Conservation (phyloP, 2,797 vertebrate genomes). For the Pipistrellus pipistrellus region DNA sequence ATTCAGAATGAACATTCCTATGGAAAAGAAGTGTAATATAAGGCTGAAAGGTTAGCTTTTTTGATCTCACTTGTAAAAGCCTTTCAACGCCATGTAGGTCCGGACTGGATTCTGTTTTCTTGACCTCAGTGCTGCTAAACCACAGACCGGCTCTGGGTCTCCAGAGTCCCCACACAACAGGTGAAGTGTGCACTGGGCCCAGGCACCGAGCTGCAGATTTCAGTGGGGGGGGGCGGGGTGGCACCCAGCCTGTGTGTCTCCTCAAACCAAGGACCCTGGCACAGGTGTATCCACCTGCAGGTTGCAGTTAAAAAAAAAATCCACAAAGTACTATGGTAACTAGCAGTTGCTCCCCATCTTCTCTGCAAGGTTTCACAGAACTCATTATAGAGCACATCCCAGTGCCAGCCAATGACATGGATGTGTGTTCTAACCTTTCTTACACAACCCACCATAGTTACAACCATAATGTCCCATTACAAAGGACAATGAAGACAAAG, state of each 20-base stretch:
- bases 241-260: not conserved
- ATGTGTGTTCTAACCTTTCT: not conserved
- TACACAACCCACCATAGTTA: fast-evolving
- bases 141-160: not conserved
- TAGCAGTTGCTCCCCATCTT: not conserved
- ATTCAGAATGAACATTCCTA: not conserved
- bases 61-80: not conserved
- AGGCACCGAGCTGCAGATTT: not conserved
- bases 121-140: not conserved
- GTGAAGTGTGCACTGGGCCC: not conserved
- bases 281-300: too few relatives aligned
- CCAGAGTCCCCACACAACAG: not conserved
- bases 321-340: not conserved
- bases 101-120: not conserved
- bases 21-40: not conserved
- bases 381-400: not conserved
- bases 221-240: too few relatives aligned
- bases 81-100: not conserved
- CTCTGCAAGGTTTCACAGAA: not conserved
- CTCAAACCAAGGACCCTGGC: not conserved
- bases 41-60: not conserved
- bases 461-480: too few relatives aligned
- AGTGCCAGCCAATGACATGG: too few relatives aligned
- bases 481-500: not conserved
- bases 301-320: not conserved